These are phyloP conservation scores for Actenoides hombroni DNA, from an alignment of 2,113 vertebrate species.

Conservation along the genomic window DNA sequence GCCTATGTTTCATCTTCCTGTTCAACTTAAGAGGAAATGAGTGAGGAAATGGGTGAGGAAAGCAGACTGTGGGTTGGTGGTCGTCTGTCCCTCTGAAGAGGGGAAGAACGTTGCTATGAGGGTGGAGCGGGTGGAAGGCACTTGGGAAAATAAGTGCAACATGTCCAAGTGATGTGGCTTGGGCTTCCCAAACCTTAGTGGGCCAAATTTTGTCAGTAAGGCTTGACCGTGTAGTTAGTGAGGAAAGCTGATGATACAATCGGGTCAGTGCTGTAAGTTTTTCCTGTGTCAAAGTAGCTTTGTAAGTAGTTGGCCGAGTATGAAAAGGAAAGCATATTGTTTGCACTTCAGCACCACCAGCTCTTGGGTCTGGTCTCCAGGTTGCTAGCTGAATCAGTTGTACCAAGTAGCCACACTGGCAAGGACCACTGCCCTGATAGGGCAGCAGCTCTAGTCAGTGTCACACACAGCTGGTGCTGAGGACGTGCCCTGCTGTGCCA, in stretches of 20 bases:
- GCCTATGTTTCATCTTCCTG: neutral
- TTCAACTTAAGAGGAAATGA: neutral
- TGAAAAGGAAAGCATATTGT: neutral
- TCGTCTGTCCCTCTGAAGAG: neutral
- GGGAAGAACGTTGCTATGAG: accelerated
- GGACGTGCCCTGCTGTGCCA: neutral
- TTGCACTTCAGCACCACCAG: neutral
- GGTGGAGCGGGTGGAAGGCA: neutral
- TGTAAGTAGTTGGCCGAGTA: neutral
- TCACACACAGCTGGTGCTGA: neutral
- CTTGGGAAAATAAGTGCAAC: neutral
- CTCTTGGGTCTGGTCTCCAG: neutral
- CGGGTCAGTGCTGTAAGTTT: neutral
- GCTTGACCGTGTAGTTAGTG: neutral
- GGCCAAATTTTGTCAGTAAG: neutral
- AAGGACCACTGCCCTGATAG: neutral
- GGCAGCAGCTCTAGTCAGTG: neutral
- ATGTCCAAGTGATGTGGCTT: neutral
- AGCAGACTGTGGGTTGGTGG: neutral
- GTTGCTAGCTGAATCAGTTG: neutral
- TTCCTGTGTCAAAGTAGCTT: neutral
- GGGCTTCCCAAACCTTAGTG: neutral
- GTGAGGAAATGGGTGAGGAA: neutral
- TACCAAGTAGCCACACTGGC: neutral
- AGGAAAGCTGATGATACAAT: neutral